Conservation (phyloP, 2,113 vertebrate genomes). For the Scalopus aquaticus region DNA sequence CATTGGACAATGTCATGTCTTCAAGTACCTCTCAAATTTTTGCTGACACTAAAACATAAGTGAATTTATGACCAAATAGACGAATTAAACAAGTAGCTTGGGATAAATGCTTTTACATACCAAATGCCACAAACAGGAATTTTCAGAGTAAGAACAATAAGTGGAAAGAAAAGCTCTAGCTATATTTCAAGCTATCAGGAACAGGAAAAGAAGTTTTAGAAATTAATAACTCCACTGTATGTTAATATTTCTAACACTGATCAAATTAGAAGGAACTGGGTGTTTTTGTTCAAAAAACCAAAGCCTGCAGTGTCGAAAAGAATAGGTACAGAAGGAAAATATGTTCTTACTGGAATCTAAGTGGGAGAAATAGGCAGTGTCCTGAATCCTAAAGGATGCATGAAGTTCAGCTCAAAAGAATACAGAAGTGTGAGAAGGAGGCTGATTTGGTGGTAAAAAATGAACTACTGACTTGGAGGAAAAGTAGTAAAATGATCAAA, state of each 20-base stretch:
- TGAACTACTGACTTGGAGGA: not conserved
- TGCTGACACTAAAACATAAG: not conserved
- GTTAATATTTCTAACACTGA: slow-evolving; percentile 25
- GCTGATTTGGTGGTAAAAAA: not conserved
- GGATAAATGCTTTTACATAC: not conserved
- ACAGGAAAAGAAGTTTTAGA: not conserved
- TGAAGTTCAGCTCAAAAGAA: slow-evolving; percentile 40
- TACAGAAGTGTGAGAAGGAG: not conserved
- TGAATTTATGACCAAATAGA: slow-evolving; percentile 30
- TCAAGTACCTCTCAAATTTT: not conserved
- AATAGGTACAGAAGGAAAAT: not conserved
- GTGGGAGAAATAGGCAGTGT: not conserved
- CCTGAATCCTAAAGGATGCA: not conserved
- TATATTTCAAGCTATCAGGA: slow-evolving; percentile 21
- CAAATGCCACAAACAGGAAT: not conserved
- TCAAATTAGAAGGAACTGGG: not conserved
- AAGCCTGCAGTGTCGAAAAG: not conserved
- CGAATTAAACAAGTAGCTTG: not conserved
- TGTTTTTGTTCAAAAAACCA: slow-evolving; percentile 6
- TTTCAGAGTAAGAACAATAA: slow-evolving; percentile 16
- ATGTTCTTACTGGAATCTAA: not conserved
- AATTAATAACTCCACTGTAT: slow-evolving; percentile 14
- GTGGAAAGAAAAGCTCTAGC: not conserved
- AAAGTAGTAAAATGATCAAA: not conserved
- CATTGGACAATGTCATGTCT: fast-evolving